Percentiles rank a stretch among this genome's conserved stretches.
These are phyloP conservation scores for Epicampocera succincta DNA, from an alignment of 2,888 invertebrate genomes.

Conservation along the genomic window DNA sequence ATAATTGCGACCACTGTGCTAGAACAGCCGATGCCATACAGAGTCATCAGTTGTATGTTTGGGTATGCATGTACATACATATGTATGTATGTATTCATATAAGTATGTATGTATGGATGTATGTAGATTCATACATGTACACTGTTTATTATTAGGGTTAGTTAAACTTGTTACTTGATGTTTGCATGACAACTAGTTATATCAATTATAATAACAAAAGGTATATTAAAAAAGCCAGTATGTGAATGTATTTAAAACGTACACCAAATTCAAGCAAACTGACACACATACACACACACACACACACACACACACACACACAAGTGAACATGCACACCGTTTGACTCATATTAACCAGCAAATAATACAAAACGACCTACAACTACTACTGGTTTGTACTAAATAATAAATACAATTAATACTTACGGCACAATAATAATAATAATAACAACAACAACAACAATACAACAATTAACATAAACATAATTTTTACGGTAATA, in stretches of 20 bases:
- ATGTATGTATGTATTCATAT: background rate
- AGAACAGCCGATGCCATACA: background rate
- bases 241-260: conserved; percentile 53
- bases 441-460: too few species aligned
- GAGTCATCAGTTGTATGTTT: background rate
- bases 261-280: conserved; percentile 67
- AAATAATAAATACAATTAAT: conserved; percentile 41
- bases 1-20: conserved; percentile 8
- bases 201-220: conserved; percentile 80
- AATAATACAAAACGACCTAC: conserved; percentile 57
- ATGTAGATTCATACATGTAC: too few species aligned
- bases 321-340: conserved; percentile 41
- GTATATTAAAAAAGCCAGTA: conserved; percentile 69
- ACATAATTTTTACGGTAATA: conserved; percentile 74
- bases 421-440: conserved; percentile 66
- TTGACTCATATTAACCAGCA: conserved; percentile 57
- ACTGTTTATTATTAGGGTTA: conserved; percentile 65
- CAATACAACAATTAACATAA: conserved; percentile 78
- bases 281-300: conserved; percentile 49
- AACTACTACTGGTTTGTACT: conserved; percentile 55
- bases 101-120: conserved; percentile 26
- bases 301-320: conserved; percentile 15
- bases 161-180: conserved; percentile 69
- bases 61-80: background rate
- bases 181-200: conserved; percentile 78